Base-by-base conservation (phyloP, 2,797 vertebrate species). In the Diplodus puntazzo region DNA sequence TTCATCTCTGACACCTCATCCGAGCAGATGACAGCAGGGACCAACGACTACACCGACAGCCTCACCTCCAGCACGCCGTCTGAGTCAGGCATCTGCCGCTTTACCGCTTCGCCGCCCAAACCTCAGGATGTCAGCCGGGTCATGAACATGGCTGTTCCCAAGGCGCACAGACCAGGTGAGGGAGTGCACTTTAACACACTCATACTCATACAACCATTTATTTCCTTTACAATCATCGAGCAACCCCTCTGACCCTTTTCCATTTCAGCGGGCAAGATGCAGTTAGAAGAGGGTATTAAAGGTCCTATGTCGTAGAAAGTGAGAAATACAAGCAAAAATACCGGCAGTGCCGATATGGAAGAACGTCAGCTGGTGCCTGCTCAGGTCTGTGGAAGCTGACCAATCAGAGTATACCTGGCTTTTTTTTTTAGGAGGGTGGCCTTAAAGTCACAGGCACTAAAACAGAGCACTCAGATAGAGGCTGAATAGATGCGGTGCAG, bases 1-100 rank as follows among this genome's bases (percentile, higher is more conserved):
- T 99, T 99, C 96, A 99, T 99, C 88, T 99, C 98, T 2, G 98
- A 99, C 95, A 99, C 98, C 0, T 99, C 98, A 0, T 99, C 98
- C 0, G 98, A 99, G 85, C 98, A 99, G 95, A 95, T 99, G 95
- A 99, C 98, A 60, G 98, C 98, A 85, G 98, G 98, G 95, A 99
- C 98, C 92, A 99, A 99, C 9, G 98, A 99, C 90, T 99, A 99
- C 95, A 99, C 98, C 3, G 98, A 99, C 96, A 99, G 98, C 90
- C 93, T 99, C 92, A 97, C 98, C 80, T 99, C 98, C 93, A 99
- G 98, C 95, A 99, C 98, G 46, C 98, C 98, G 1, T 99, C 98
- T 20, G 98, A 99, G 92, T 99, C 98, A 3, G 98, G 98, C 92
- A 99, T 99, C 93, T 99, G 98, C 96, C 95, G 98, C 79, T 99